A percentile compares a stretch with the other conserved stretches of the same genome.
These are phyloP conservation scores for Hypothenemus hampei DNA, from an alignment of 1,140 invertebrate genomes.

Conservation along the genomic window DNA sequence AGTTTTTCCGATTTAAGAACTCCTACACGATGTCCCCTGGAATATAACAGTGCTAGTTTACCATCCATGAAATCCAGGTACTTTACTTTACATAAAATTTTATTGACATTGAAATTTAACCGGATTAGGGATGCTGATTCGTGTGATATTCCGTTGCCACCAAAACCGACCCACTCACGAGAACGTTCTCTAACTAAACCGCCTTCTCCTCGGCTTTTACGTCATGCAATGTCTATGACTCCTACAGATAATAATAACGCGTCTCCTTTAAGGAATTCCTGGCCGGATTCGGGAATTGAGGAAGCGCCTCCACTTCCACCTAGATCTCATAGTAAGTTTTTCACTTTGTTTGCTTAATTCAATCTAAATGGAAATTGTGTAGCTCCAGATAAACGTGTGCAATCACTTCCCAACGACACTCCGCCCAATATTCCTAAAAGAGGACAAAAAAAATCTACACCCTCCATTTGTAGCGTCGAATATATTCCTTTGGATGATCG, in stretches of 20 bases:
- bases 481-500: constrained; percentile 31
- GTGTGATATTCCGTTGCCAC: constrained; percentile 46
- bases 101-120: neutral
- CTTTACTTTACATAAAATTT: neutral
- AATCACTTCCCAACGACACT: constrained; percentile 41
- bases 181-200: constrained; percentile 56
- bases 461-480: constrained; percentile 39
- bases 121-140: constrained; percentile 29
- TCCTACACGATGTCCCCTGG: constrained; percentile 42
- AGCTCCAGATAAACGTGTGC: constrained; percentile 56
- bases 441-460: constrained; percentile 49
- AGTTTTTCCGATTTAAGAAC: constrained; percentile 38
- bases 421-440: constrained; percentile 59
- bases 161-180: constrained; percentile 51
- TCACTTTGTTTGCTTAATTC: neutral
- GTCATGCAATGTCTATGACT: constrained; percentile 51
- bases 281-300: constrained; percentile 51
- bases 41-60: constrained; percentile 44
- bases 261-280: constrained; percentile 51
- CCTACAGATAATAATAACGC: constrained; percentile 47
- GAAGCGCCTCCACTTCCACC: constrained; percentile 59
- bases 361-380: neutral
- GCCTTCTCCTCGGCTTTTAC: constrained; percentile 53
- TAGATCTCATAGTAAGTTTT: constrained; percentile 53
- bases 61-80: constrained; percentile 38